Base-by-base conservation (phyloP, 23 tunicate species). In the Corella eumyota region DNA sequence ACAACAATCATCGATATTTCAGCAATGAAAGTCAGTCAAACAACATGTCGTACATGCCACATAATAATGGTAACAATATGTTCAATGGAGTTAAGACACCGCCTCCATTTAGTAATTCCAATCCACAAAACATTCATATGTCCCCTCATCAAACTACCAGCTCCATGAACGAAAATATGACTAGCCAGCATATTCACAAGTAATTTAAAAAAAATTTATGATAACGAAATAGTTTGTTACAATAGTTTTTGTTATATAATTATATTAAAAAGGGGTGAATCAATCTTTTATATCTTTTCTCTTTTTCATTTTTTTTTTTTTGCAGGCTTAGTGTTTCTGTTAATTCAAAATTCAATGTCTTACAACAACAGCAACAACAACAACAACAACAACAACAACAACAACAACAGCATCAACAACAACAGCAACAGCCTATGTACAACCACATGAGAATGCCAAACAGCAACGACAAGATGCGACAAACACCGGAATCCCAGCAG, bases 171-270 rank as follows among this genome's bases (percentile, higher is more conserved):
- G 40, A 50, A 46, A 60, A 61, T 50, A 28, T 66, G 67, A 75
- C 82, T 6, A 75, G 82, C 25, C 82, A 66, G 27, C 82, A 75
- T 45, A 66, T 75, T 50, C 73, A 75, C 34, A 65, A 60, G 82
- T 66, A 46, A 58, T 4, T 61, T 32, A 61, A 6, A 58, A 58
- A 58, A 58, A 58, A 29, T 26, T 24, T 19, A n/a, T n/a, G n/a
- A n/a, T n/a, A n/a, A n/a, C n/a, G n/a, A n/a, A n/a, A n/a, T n/a
- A n/a, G n/a, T n/a, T n/a, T n/a, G n/a, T 40, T 40, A 11, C 15
- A 15, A 40, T 40, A 40, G 15, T 9, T 9, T 9, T 9, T 40
- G 48, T 40, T 9, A 40, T 9, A 9, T 40, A 9, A 40, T 40
- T 40, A 40, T 40, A 9, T 15, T 40, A 9, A 15, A 40, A 9